Evolutionary conservation across 2,797 vertebrate species (phyloP).

Genomic region (Tiaroga cobitis): DNA sequence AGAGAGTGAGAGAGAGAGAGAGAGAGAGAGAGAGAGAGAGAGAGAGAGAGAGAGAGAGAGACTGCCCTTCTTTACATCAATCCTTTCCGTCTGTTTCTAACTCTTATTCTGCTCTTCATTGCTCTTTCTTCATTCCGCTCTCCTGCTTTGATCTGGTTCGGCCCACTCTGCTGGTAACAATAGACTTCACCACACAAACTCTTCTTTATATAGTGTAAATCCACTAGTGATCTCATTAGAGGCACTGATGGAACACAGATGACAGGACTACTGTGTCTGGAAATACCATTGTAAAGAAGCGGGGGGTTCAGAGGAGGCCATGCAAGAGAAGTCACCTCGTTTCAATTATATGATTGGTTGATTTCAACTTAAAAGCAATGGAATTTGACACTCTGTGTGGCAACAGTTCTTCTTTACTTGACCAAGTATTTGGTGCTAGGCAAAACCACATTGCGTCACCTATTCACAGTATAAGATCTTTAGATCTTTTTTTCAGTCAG

Average conservation of each 20-base stretch:
- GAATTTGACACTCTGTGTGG: constrained; percentile 20
- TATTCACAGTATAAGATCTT: constrained; percentile 9
- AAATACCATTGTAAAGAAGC: constrained; percentile 48
- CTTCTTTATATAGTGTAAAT: constrained; percentile 54
- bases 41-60: no score
- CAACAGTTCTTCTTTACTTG: constrained; percentile 24
- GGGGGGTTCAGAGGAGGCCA: constrained; percentile 38
- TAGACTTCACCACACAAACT: constrained; percentile 46
- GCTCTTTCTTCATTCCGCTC: constrained; percentile 13
- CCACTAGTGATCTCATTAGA: constrained; percentile 57
- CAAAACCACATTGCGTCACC: constrained; percentile 17
- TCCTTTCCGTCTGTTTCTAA: neutral
- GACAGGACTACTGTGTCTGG: constrained; percentile 53
- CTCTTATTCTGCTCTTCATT: constrained; percentile 19
- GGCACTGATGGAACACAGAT: constrained; percentile 52
- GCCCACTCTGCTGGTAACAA: constrained; percentile 39
- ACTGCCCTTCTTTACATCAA: constrained; percentile 23
- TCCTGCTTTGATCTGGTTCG: constrained; percentile 38
- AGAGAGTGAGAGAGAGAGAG: no score
- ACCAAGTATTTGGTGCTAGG: constrained; percentile 5
- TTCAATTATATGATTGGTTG: constrained; percentile 50
- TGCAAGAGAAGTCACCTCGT: constrained; percentile 41
- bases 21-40: no score
- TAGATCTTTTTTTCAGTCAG: neutral
- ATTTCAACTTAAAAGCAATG: constrained; percentile 33